Evolutionary conservation across 2,888 invertebrate species (phyloP).

Genomic region (Cactoblastis cactorum): DNA sequence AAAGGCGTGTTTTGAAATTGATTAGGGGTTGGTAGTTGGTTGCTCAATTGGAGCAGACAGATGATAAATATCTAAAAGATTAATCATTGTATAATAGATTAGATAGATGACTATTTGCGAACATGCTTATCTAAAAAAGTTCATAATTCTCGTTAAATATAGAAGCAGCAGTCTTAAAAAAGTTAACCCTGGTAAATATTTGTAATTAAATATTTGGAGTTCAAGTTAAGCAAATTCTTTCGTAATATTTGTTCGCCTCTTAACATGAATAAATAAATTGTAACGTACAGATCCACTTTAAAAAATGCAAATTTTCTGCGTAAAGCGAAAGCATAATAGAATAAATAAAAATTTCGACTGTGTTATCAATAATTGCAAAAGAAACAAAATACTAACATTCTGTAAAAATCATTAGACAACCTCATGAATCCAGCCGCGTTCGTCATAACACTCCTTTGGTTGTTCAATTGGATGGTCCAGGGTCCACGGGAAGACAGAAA

Average conservation of each 20-base stretch:
- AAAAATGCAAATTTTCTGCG: no score
- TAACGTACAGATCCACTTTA: no score
- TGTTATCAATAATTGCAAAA: conserved; percentile 11
- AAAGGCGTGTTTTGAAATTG: conserved; percentile 5
- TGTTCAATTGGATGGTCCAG: conserved; percentile 14
- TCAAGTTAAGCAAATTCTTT: no score
- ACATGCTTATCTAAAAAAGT: no score
- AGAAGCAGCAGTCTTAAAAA: no score
- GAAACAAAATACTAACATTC: conserved; percentile 1
- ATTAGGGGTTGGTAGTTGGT: no score
- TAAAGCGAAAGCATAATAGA: background rate
- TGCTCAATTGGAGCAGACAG: conserved; percentile 29
- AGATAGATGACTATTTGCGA: no score
- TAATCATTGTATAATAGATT: background rate
- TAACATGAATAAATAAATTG: no score
- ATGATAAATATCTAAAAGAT: conserved; percentile 17
- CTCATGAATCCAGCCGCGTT: conserved; percentile 1
- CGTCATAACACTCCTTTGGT: conserved; percentile 10
- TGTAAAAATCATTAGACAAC: conserved; percentile 4
- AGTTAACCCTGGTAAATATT: no score
- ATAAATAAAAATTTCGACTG: background rate
- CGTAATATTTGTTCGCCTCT: no score
- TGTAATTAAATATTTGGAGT: no score
- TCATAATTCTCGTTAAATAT: no score
- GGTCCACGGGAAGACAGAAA: conserved; percentile 13